Percentiles rank a stretch among this genome's conserved stretches.
phyloP scores from a whole-genome alignment of 37 sponge, comb jelly and placozoan species.

The Trichoplax adhaerens region DNA sequence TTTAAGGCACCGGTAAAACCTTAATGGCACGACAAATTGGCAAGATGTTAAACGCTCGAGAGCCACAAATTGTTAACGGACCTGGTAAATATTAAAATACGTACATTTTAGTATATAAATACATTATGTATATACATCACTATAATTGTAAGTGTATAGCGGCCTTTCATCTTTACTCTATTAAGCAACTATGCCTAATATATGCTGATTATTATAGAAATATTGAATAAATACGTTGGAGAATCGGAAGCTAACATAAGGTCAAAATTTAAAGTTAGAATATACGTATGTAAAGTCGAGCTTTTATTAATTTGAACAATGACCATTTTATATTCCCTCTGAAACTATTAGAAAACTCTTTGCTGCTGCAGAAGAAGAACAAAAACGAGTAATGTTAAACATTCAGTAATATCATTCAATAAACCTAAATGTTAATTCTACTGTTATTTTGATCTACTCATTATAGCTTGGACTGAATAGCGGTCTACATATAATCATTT shows the following conservation, averaged over 20 bases:
- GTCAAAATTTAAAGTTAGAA: conserved; percentile 7
- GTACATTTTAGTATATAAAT: not conserved
- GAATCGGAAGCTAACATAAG: conserved; percentile 94
- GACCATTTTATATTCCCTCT: not conserved
- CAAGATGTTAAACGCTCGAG: conserved; percentile 90
- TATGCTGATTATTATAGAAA: conserved; percentile 21
- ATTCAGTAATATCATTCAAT: conserved; percentile 6
- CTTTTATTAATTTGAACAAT: not conserved
- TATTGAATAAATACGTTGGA: conserved; percentile 94
- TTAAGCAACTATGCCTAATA: not conserved
- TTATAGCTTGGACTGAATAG: conserved; percentile 5
- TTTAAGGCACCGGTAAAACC: conserved; percentile 92
- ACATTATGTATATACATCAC: not conserved
- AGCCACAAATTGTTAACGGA: conserved; percentile 88
- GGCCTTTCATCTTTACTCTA: not conserved
- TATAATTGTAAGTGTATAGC: not conserved
- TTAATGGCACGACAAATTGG: conserved; percentile 99
- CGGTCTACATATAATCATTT: conserved; percentile 95
- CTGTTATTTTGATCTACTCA: not conserved
- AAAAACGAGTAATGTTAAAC: conserved; percentile 70
- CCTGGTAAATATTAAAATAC: conserved; percentile 31
- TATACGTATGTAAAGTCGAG: not conserved
- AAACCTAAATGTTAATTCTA: not conserved
- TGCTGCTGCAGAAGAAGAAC: conserved; percentile 90
- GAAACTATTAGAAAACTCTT: conserved; percentile 36